A percentile compares a stretch with the other conserved stretches of the same genome.
These are phyloP conservation scores for Heliconius melpomene DNA, from an alignment of 1,140 invertebrate genomes.

Conservation along the genomic window DNA sequence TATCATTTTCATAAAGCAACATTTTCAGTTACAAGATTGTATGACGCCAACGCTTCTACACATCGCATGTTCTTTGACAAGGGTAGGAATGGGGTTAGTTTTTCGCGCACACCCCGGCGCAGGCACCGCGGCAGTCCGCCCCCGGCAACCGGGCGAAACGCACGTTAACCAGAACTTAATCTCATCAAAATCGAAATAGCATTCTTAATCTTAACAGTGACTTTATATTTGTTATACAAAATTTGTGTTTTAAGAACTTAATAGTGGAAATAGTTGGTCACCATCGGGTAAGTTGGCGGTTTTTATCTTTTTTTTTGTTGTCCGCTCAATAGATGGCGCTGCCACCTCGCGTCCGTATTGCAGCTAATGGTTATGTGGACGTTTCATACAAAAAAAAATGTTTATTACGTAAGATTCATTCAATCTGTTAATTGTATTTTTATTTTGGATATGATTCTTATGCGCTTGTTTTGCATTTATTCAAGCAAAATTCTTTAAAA, in stretches of 20 bases:
- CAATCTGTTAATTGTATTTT: background rate
- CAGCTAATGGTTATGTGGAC: constrained; percentile 59
- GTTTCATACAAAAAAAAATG: constrained; percentile 48
- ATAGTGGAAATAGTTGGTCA: constrained; percentile 20
- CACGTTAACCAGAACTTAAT: constrained; percentile 42
- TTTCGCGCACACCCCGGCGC: constrained; percentile 56
- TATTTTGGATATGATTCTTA: background rate
- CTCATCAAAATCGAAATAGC: constrained; percentile 28
- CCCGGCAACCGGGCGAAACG: constrained; percentile 45
- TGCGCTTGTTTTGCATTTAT: no score
- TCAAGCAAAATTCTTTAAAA: no score
- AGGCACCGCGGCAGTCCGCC: constrained; percentile 59
- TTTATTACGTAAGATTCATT: constrained; percentile 57
- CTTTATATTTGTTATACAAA: constrained; percentile 14
- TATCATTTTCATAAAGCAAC: background rate
- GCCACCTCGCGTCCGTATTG: constrained; percentile 60
- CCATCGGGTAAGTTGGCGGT: constrained; percentile 46
- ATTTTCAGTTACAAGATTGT: constrained; percentile 1
- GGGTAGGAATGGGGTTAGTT: constrained; percentile 54
- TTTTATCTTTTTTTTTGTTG: constrained; percentile 13
- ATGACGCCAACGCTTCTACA: constrained; percentile 45
- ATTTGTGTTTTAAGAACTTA: constrained; percentile 25
- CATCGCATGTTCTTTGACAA: constrained; percentile 49
- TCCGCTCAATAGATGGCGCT: constrained; percentile 59
- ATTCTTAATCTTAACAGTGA: constrained; percentile 34